Evolutionary conservation across 1,140 invertebrate species (phyloP).

Genomic region (Brachionus plicatilis): DNA sequence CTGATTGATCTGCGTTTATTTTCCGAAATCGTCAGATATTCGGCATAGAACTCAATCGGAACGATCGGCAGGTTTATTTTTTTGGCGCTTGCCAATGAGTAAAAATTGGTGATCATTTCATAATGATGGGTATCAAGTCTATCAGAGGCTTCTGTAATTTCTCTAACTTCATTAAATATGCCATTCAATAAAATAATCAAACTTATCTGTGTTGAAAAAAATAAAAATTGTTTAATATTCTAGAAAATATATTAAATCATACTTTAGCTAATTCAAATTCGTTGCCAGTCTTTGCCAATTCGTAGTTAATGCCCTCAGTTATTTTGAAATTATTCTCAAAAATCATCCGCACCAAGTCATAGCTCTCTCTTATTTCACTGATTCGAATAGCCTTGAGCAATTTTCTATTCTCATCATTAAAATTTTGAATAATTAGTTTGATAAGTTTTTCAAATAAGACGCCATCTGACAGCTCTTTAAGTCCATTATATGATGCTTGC

Average conservation of each 20-base stretch:
- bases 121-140: conserved; percentile 4
- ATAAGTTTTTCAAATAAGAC: neutral
- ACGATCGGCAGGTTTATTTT: conserved; percentile 2
- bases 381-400: neutral
- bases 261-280: conserved; percentile 34
- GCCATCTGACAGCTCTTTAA: neutral
- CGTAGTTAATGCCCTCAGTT: conserved; percentile 11
- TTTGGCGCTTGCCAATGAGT: neutral
- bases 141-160: conserved; percentile 21
- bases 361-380: neutral
- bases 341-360: neutral
- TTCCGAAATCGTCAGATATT: conserved; percentile 25
- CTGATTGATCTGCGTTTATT: conserved; percentile 18
- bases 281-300: conserved; percentile 24
- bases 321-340: conserved; percentile 28
- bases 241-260: neutral
- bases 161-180: neutral
- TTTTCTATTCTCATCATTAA: conserved; percentile 23
- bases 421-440: conserved; percentile 6
- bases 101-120: conserved; percentile 22
- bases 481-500: conserved; percentile 12
- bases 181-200: conserved; percentile 23
- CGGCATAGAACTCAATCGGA: conserved; percentile 20
- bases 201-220: neutral
- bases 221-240: neutral